Percentiles rank a stretch among this genome's conserved stretches.
phyloP scores from a whole-genome alignment of 2,113 vertebrate species.

The Syngnathus scovelli region DNA sequence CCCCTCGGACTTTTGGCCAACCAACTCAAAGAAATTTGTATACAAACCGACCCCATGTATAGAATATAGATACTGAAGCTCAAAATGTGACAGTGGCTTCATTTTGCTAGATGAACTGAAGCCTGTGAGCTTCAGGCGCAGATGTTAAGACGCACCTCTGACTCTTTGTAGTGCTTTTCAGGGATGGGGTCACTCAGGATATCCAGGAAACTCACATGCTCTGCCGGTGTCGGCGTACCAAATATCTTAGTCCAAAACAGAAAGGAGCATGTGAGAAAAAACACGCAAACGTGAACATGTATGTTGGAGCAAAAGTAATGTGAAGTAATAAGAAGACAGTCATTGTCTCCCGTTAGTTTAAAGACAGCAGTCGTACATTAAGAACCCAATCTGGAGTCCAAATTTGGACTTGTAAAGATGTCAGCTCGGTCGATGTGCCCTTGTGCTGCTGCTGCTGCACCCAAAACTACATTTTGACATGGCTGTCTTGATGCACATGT shows the following conservation, averaged over 20 bases:
- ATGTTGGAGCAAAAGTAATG: background rate
- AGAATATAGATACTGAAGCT: too few relatives aligned
- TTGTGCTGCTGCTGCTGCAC: background rate
- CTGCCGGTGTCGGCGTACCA: constrained; percentile 60
- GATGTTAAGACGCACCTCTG: constrained; percentile 53
- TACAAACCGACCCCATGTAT: too few relatives aligned
- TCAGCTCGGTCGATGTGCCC: background rate
- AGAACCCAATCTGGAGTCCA: background rate
- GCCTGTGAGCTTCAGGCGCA: background rate
- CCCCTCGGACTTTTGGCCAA: too few relatives aligned
- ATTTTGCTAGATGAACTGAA: background rate
- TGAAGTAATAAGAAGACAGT: background rate
- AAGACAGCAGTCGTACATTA: background rate
- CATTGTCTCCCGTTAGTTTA: background rate
- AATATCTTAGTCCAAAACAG: constrained; percentile 68
- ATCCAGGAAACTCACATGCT: constrained; percentile 65
- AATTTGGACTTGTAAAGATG: background rate
- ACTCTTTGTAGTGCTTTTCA: constrained; percentile 67
- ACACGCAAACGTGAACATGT: constrained; percentile 6
- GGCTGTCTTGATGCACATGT: background rate
- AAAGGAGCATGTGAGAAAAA: constrained; percentile 22
- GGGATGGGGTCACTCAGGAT: constrained; percentile 72
- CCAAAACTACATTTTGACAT: background rate
- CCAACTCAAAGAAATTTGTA: too few relatives aligned
- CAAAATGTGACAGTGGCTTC: too few relatives aligned